These are phyloP conservation scores for Bombyx huttoni DNA, from an alignment of 2,888 invertebrate genomes.

Conservation along the genomic window DNA sequence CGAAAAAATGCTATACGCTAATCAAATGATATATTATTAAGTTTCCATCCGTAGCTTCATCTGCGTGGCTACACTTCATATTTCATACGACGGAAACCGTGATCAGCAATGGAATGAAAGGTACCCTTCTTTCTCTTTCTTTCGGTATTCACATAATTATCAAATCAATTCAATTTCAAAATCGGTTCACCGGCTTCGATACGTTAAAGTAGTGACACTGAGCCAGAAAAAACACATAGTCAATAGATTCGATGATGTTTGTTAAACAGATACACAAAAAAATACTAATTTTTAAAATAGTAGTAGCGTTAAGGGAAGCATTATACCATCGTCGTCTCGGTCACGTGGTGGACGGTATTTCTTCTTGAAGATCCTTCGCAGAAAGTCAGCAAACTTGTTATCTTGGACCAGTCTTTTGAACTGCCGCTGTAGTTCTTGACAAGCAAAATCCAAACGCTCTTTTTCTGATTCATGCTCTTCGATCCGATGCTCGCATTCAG, in stretches of 20 bases:
- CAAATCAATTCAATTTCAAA: neutral
- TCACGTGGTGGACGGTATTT: conserved; percentile 81
- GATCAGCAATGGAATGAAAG: too few relatives aligned
- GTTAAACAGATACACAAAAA: too few relatives aligned
- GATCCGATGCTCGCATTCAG: conserved; percentile 62
- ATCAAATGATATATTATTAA: too few relatives aligned
- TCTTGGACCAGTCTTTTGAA: conserved; percentile 75
- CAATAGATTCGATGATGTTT: neutral
- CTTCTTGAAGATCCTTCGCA: conserved; percentile 86
- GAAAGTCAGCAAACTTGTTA: conserved; percentile 84
- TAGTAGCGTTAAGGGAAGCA: neutral
- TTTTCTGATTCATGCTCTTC: conserved; percentile 54
- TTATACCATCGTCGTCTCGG: conserved; percentile 53
- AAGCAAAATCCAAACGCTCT: conserved; percentile 26
- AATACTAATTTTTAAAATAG: too few relatives aligned
- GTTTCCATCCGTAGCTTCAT: too few relatives aligned
- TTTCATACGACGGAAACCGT: too few relatives aligned
- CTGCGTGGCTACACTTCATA: too few relatives aligned
- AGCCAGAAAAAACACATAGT: neutral
- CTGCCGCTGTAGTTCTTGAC: conserved; percentile 53
- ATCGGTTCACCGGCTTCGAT: too few relatives aligned
- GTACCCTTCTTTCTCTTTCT: too few relatives aligned
- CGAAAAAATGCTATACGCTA: too few relatives aligned
- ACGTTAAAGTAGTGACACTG: too few relatives aligned
- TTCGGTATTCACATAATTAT: too few relatives aligned